These are phyloP conservation scores for Rhorus exstirpatorius DNA, from an alignment of 2,888 invertebrate genomes.

Conservation along the genomic window DNA sequence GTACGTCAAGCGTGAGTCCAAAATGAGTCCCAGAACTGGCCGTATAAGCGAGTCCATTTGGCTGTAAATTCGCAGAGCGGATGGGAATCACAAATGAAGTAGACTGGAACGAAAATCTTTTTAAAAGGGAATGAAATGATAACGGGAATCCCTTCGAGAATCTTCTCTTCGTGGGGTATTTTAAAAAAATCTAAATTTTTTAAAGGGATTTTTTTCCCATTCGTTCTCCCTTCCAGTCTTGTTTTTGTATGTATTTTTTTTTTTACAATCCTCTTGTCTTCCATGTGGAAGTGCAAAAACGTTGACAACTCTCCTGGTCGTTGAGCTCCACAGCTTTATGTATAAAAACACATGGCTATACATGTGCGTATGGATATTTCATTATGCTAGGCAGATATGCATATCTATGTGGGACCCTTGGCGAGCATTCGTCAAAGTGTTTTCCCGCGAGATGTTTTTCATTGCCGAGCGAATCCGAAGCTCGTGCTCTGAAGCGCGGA, in stretches of 20 bases:
- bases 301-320: background rate
- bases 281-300: background rate
- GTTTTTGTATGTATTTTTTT: background rate
- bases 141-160: no score
- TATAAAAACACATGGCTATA: background rate
- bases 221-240: background rate
- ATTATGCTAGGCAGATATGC: background rate
- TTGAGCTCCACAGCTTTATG: background rate
- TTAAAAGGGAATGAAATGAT: no score
- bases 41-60: no score
- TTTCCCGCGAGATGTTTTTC: slow-evolving; percentile 69
- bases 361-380: background rate
- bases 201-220: background rate
- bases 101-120: no score
- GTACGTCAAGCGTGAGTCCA: no score
- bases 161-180: no score
- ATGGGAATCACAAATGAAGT: no score
- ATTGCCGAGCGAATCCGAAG: slow-evolving; percentile 67
- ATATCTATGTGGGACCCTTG: slow-evolving; percentile 30
- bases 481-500: slow-evolving; percentile 13
- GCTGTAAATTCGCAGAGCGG: no score
- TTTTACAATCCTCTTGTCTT: background rate
- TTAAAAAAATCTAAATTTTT: no score
- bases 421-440: slow-evolving; percentile 71
- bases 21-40: no score